Conservation (phyloP, 2,797 vertebrate species). For the Apogon talboti region DNA sequence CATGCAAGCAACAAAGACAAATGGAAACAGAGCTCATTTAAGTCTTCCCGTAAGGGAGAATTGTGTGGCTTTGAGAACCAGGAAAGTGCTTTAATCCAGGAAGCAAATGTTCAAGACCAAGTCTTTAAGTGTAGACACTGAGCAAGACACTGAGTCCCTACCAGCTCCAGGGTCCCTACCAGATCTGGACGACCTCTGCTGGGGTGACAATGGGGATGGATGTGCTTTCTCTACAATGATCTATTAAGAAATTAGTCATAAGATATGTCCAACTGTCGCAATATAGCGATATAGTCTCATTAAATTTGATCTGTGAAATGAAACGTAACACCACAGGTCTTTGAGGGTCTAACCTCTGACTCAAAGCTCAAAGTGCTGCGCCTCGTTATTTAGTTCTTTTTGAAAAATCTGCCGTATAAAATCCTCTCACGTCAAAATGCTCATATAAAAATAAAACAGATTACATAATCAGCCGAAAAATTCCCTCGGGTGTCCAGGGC, state of each 20-base stretch:
- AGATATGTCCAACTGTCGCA: slow-evolving; percentile 5
- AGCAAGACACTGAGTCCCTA: slow-evolving; percentile 25
- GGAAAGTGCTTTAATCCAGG: slow-evolving; percentile 18
- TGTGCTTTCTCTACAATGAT: slow-evolving; percentile 21
- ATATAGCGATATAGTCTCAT: background rate
- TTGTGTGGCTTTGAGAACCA: slow-evolving; percentile 16
- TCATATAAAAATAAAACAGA: slow-evolving; percentile 41
- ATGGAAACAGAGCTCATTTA: slow-evolving; percentile 4
- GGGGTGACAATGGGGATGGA: background rate
- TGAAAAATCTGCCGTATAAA: slow-evolving; percentile 14
- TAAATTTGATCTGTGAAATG: slow-evolving; percentile 8
- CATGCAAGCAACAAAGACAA: background rate
- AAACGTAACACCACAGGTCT: slow-evolving; percentile 10
- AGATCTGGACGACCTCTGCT: slow-evolving; percentile 3
- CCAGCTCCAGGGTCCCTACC: slow-evolving; percentile 4
- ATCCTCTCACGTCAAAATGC: slow-evolving; percentile 18
- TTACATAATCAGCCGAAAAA: slow-evolving; percentile 52
- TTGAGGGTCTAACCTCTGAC: slow-evolving; percentile 13
- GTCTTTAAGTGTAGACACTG: slow-evolving; percentile 9
- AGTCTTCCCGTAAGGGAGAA: slow-evolving; percentile 13
- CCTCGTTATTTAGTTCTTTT: slow-evolving; percentile 20
- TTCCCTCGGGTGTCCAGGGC: slow-evolving; percentile 30
- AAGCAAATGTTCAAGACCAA: slow-evolving; percentile 11
- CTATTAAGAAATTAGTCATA: slow-evolving; percentile 18
- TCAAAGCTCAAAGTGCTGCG: slow-evolving; percentile 23